These are phyloP conservation scores for Palaemon carinicauda DNA, from an alignment of 1,140 invertebrate species.

Conservation along the genomic window DNA sequence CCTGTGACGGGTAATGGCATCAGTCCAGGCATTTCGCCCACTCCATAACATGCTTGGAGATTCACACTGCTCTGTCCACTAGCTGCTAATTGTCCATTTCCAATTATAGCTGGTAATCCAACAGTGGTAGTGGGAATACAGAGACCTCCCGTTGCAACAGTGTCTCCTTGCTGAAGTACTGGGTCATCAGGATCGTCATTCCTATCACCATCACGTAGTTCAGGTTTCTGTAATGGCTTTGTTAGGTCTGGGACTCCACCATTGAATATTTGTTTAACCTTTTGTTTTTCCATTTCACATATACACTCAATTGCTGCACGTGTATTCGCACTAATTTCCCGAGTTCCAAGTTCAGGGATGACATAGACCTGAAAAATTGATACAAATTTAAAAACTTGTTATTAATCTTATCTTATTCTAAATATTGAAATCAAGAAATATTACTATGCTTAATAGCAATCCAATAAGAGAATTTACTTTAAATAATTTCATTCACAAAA, in stretches of 20 bases:
- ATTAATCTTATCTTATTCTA: background rate
- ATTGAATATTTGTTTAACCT: conserved; percentile 15
- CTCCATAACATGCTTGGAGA: background rate
- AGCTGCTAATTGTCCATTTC: background rate
- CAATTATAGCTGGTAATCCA: background rate
- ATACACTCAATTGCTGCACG: background rate
- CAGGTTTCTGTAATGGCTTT: background rate
- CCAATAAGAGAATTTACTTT: too few relatives aligned
- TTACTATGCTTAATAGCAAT: too few relatives aligned
- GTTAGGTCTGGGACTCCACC: too few relatives aligned
- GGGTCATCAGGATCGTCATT: conserved; percentile 19
- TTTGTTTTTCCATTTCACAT: conserved; percentile 1
- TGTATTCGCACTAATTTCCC: background rate
- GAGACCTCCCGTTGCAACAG: background rate
- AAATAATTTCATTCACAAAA: too few relatives aligned
- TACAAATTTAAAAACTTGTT: background rate
- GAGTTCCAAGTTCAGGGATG: conserved; percentile 16
- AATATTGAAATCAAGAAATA: too few relatives aligned
- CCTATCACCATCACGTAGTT: background rate
- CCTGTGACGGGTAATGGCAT: background rate
- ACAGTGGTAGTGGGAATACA: background rate
- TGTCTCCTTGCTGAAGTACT: background rate
- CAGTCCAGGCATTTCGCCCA: background rate
- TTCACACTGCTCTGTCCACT: background rate
- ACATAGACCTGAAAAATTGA: conserved; percentile 30